Percentiles rank a stretch among this genome's conserved stretches.
These are phyloP conservation scores for Mamestra brassicae DNA, from an alignment of 2,888 invertebrate species.

Conservation along the genomic window DNA sequence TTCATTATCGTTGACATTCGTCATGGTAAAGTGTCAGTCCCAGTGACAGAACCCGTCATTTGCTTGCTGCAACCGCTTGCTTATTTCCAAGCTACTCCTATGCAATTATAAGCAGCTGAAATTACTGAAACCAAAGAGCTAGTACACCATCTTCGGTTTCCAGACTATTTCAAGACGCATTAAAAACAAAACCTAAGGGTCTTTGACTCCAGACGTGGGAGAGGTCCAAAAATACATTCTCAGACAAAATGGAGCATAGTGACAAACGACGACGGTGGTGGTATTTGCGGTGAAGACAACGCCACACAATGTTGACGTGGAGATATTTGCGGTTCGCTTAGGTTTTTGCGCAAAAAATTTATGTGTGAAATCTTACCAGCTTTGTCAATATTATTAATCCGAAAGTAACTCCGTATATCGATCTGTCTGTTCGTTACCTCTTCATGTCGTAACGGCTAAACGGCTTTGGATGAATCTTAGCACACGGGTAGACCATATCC, in stretches of 20 bases:
- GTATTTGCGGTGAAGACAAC: constrained; percentile 34
- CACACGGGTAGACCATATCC: too few species aligned
- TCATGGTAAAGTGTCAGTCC: too few species aligned
- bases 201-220: constrained; percentile 47
- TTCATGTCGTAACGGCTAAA: too few species aligned
- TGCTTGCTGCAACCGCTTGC: constrained; percentile 4
- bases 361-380: not conserved
- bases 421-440: too few species aligned
- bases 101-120: not conserved
- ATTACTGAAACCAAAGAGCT: constrained; percentile 18
- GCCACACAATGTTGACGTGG: constrained; percentile 27
- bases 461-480: too few species aligned
- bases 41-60: too few species aligned
- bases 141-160: not conserved
- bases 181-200: constrained; percentile 39
- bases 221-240: constrained; percentile 54
- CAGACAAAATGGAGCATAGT: constrained; percentile 43
- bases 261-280: constrained; percentile 32
- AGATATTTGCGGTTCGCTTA: constrained; percentile 29
- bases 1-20: too few species aligned
- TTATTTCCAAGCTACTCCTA: not conserved
- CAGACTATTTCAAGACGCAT: constrained; percentile 21
- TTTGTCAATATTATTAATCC: too few species aligned
- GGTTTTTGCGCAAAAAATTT: not conserved
- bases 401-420: too few species aligned